phyloP scores from a whole-genome alignment of 2,113 vertebrate species.

The Mustela lutreola region DNA sequence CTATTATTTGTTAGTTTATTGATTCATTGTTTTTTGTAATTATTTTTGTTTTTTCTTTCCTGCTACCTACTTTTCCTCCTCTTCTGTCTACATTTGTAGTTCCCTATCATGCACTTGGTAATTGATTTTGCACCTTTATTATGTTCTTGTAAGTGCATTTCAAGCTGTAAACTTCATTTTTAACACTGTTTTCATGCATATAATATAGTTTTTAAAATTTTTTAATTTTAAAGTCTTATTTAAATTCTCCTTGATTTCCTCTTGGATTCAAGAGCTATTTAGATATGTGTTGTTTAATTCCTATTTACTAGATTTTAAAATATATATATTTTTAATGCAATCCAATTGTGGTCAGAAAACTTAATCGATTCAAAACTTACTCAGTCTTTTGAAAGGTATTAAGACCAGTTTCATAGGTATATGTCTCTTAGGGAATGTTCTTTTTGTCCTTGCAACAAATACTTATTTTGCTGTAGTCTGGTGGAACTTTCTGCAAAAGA shows the following conservation, averaged over 20 bases:
- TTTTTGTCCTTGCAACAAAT: background rate
- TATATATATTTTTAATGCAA: background rate
- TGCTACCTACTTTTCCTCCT: background rate
- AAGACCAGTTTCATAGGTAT: background rate
- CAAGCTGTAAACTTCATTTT: background rate
- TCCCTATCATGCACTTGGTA: background rate
- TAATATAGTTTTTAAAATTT: background rate
- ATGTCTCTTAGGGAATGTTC: background rate
- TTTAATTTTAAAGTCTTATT: background rate
- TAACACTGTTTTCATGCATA: background rate
- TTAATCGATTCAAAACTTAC: background rate
- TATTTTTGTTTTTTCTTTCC: background rate
- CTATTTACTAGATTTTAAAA: background rate
- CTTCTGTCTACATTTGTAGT: background rate
- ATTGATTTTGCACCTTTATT: background rate
- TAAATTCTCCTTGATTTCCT: background rate
- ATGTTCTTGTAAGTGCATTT: background rate
- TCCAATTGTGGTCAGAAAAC: background rate
- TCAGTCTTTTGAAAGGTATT: background rate
- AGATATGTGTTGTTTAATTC: background rate
- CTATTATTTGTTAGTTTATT: background rate
- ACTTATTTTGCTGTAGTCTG: background rate
- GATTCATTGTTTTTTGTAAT: background rate
- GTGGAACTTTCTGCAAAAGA: background rate
- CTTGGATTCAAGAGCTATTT: background rate